These are phyloP conservation scores for Hypsibius dujardini DNA, from an alignment of 1,140 invertebrate genomes.

Conservation along the genomic window DNA sequence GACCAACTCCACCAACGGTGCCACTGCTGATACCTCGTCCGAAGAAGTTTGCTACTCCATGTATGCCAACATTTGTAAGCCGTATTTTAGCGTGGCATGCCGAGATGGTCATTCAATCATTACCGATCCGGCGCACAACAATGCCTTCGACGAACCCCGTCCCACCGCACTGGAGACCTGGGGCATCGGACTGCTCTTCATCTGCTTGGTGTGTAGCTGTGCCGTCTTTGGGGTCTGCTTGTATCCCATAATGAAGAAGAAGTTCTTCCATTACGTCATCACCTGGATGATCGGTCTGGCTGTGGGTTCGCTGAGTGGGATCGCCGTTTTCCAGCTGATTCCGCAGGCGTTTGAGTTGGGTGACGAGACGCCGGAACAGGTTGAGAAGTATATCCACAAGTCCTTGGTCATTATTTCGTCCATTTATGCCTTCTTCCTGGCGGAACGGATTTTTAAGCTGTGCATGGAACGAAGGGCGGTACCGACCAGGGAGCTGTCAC, in stretches of 20 bases:
- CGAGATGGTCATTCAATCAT: no score
- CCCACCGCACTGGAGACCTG: constrained; percentile 35
- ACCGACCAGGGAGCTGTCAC: not conserved
- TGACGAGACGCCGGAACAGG: not conserved
- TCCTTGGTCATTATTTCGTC: not conserved
- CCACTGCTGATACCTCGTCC: no score
- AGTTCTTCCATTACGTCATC: constrained; percentile 40
- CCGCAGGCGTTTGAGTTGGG: constrained; percentile 35
- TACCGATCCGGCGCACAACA: no score
- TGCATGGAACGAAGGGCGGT: not conserved
- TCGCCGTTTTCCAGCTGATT: constrained; percentile 46
- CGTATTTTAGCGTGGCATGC: no score
- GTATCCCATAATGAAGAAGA: constrained; percentile 42
- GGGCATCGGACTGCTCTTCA: constrained; percentile 42
- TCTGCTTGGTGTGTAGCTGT: constrained; percentile 44
- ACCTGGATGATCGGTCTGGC: constrained; percentile 46
- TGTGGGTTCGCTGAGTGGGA: constrained; percentile 45
- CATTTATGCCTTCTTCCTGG: not conserved
- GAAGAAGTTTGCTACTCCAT: no score
- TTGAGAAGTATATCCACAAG: not conserved
- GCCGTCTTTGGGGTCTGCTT: constrained; percentile 43
- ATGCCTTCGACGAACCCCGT: not conserved
- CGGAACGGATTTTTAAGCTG: constrained; percentile 7
- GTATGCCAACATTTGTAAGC: no score
- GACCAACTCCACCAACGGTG: no score